phyloP scores from a whole-genome alignment of 1,140 invertebrate genomes.

The Cydia strobilella region DNA sequence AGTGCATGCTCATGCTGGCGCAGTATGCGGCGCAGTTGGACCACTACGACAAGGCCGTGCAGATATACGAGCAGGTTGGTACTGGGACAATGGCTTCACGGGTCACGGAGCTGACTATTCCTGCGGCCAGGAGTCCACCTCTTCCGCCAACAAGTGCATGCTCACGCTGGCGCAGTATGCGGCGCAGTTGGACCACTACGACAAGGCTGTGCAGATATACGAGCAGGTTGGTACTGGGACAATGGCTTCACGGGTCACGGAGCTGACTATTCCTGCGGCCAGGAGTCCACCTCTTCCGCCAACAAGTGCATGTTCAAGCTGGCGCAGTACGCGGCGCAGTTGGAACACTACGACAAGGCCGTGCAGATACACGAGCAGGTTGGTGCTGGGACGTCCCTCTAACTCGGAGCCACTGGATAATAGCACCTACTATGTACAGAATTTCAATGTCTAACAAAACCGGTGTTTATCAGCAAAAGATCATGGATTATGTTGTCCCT shows the following conservation, averaged over 20 bases:
- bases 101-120: too few relatives aligned
- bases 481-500: too few relatives aligned
- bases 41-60: slow-evolving; percentile 98
- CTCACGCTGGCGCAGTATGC: slow-evolving; percentile 98
- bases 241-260: too few relatives aligned
- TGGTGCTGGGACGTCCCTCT: slow-evolving; percentile 35
- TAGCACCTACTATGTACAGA: too few relatives aligned
- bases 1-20: slow-evolving; percentile 98
- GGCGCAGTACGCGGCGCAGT: slow-evolving; percentile 97
- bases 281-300: slow-evolving; percentile 95
- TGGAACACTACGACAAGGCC: slow-evolving; percentile 98
- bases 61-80: slow-evolving; percentile 95
- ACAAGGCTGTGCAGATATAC: slow-evolving; percentile 98
- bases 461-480: too few relatives aligned
- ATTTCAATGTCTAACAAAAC: too few relatives aligned
- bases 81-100: too few relatives aligned
- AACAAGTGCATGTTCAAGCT: slow-evolving; percentile 99
- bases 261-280: slow-evolving; percentile 96
- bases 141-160: slow-evolving; percentile 98
- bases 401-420: too few relatives aligned
- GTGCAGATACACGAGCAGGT: slow-evolving; percentile 98
- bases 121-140: slow-evolving; percentile 93
- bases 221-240: slow-evolving; percentile 90
- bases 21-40: slow-evolving; percentile 98
- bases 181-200: slow-evolving; percentile 97